Evolutionary conservation across 2,888 invertebrate species (phyloP).

Genomic region (Horisme vitalbata): DNA sequence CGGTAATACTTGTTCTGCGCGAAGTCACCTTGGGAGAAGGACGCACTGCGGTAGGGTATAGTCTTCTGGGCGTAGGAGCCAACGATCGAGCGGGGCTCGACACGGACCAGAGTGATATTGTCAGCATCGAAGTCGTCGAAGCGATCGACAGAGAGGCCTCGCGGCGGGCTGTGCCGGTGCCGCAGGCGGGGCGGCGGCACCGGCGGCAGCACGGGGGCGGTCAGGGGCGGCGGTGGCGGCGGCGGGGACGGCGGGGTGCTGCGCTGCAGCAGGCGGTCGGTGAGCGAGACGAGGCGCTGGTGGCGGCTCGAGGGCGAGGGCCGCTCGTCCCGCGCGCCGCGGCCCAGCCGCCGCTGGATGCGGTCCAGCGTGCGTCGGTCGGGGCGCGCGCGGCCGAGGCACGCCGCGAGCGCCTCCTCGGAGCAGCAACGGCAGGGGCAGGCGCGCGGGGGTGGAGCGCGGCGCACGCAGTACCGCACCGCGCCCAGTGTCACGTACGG

Average conservation of each 20-base stretch:
- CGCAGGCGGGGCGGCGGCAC: conserved; percentile 80
- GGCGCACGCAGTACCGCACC: conserved; percentile 87
- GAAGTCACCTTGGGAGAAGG: conserved; percentile 94
- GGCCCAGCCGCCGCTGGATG: conserved; percentile 89
- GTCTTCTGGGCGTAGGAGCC: conserved; percentile 85
- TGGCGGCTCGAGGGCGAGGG: conserved; percentile 79
- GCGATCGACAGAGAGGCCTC: conserved; percentile 74
- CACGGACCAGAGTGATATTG: conserved; percentile 78
- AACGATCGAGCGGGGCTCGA: conserved; percentile 83
- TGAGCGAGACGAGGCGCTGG: conserved; percentile 91
- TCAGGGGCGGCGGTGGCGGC: conserved; percentile 69
- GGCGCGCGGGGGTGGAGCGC: conserved; percentile 84
- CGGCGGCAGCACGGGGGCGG: conserved; percentile 82
- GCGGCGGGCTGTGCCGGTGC: conserved; percentile 77
- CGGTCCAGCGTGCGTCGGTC: conserved; percentile 90
- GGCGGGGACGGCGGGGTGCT: conserved; percentile 59
- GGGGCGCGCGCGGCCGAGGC: conserved; percentile 77
- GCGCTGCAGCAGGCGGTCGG: conserved; percentile 88
- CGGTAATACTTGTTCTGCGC: conserved; percentile 81
- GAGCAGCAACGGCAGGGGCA: conserved; percentile 82
- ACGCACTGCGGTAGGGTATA: conserved; percentile 91
- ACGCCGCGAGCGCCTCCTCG: conserved; percentile 80
- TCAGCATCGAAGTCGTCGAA: conserved; percentile 74
- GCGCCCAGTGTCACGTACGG: conserved; percentile 87
- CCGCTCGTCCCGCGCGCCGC: conserved; percentile 77